A percentile compares a stretch with the other conserved stretches of the same genome.
These are phyloP conservation scores for Ptilonorhynchus violaceus DNA, from an alignment of 2,113 vertebrate species.

Conservation along the genomic window DNA sequence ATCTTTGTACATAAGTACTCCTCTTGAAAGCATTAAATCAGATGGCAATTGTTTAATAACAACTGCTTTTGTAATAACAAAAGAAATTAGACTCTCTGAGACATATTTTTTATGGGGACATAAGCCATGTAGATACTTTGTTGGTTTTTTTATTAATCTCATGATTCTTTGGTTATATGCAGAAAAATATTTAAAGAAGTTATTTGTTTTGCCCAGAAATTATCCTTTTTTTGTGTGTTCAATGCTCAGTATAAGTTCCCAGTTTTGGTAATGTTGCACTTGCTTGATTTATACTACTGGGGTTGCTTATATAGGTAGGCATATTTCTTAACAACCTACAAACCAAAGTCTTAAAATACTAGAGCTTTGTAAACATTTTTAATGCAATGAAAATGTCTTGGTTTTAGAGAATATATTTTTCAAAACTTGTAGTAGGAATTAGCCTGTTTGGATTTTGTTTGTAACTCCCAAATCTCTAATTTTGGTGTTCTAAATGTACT, in stretches of 20 bases:
- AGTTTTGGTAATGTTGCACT: not conserved
- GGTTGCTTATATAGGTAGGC: not conserved
- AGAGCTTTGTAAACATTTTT: not conserved
- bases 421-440: not conserved
- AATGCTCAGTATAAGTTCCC: not conserved
- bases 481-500: not conserved
- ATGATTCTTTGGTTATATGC: not conserved
- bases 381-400: not conserved
- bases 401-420: not conserved
- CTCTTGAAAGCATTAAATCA: slow-evolving; percentile 13
- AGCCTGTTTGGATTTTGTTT: not conserved
- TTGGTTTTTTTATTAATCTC: not conserved
- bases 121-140: not conserved
- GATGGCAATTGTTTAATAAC: slow-evolving; percentile 15
- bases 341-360: not conserved
- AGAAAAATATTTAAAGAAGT: not conserved
- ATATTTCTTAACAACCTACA: slow-evolving; percentile 5
- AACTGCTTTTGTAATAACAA: not conserved
- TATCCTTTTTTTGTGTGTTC: not conserved
- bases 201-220: slow-evolving; percentile 20
- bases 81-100: not conserved
- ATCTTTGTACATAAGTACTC: not conserved
- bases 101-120: not conserved
- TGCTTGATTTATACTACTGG: not conserved
- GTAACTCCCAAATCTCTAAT: not conserved